A percentile compares a stretch with the other conserved stretches of the same genome.
Evolutionary conservation across 1,140 invertebrate species (phyloP).

Genomic region (Coelopa frigida): DNA sequence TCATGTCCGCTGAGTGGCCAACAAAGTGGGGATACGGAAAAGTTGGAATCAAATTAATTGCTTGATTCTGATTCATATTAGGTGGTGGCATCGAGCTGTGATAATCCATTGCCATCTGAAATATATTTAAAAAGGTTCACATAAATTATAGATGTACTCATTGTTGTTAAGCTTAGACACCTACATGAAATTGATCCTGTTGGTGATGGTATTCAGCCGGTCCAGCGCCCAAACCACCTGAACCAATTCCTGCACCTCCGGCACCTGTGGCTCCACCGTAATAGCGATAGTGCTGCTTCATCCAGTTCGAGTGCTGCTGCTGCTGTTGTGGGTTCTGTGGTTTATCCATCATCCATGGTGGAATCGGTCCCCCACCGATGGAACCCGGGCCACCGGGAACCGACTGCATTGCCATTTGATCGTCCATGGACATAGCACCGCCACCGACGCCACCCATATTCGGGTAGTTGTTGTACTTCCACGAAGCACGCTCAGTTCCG

Average conservation of each 20-base stretch:
- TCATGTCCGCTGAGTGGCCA: conserved; percentile 28
- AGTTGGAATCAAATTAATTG: conserved; percentile 35
- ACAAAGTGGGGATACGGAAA: conserved; percentile 37
- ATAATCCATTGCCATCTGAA: conserved; percentile 39
- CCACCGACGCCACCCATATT: conserved; percentile 16
- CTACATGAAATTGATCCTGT: conserved; percentile 40
- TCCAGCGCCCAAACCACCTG: conserved; percentile 19
- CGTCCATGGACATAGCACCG: conserved; percentile 1
- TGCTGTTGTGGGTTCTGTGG: conserved; percentile 28
- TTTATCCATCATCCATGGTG: conserved; percentile 15
- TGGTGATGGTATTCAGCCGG: conserved; percentile 26
- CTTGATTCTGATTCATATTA: conserved; percentile 27
- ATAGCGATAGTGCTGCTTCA: conserved; percentile 26
- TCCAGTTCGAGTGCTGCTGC: conserved; percentile 29
- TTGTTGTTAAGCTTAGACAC: conserved; percentile 4
- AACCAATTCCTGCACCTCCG: conserved; percentile 15
- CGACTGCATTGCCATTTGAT: background rate
- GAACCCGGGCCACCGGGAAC: conserved; percentile 18
- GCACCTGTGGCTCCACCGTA: conserved; percentile 10
- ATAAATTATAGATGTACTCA: background rate
- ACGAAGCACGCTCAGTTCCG: conserved; percentile 64
- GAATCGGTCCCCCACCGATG: conserved; percentile 4
- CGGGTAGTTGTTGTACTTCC: conserved; percentile 49
- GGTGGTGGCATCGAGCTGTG: conserved; percentile 30
- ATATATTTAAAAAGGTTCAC: background rate